Base-by-base conservation (phyloP, 2,797 vertebrate species). In the Tamandua tetradactyla region DNA sequence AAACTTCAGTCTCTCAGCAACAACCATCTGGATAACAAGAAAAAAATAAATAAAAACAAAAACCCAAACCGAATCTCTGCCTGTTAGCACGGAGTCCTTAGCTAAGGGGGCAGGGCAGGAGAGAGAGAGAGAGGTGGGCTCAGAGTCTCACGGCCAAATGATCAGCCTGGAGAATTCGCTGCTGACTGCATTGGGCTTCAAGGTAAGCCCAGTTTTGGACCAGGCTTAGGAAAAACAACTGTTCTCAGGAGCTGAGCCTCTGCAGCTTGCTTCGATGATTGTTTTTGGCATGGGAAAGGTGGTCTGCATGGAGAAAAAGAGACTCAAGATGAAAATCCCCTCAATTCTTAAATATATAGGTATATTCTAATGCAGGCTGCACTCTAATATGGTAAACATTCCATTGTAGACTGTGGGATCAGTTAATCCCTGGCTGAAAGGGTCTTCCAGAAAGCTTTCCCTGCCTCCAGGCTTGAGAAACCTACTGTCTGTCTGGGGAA, bases 301-400 rank as follows among this genome's bases (percentile, higher is more conserved):
- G 61, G 82, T 66, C 80, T 22, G 89, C 96, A 81, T 95, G 74
- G 75, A 89, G 94, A 85, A 95, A 92, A 89, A 87, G 87, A 92
- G 92, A 94, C 85, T 87, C 25, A 59, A 84, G 71, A 49, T 83
- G 93, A 95, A 97, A 97, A 94, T 96, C 92, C 92, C 49, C 55
- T 97, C 92, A 96, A 95, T 95, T 95, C 94, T 95, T 96, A 96
- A 96, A 96, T 75, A 94, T 93, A 97, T 87, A 97, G 93, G 94
- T 94, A 81, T 94, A 95, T 96, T 96, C 95, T 96, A 94, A 96
- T 96, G 61, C 47, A 35, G 89, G 76, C 47, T 6, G 40, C 55
- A 44, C 88, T 95, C 94, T 95, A 87, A 89, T 91, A 86, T 76
- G 90, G 96, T 87, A 96, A 97, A 97, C 88, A 96, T 84, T 88